These are phyloP conservation scores for Eublepharis macularius DNA, from an alignment of 2,113 vertebrate species.

Conservation along the genomic window DNA sequence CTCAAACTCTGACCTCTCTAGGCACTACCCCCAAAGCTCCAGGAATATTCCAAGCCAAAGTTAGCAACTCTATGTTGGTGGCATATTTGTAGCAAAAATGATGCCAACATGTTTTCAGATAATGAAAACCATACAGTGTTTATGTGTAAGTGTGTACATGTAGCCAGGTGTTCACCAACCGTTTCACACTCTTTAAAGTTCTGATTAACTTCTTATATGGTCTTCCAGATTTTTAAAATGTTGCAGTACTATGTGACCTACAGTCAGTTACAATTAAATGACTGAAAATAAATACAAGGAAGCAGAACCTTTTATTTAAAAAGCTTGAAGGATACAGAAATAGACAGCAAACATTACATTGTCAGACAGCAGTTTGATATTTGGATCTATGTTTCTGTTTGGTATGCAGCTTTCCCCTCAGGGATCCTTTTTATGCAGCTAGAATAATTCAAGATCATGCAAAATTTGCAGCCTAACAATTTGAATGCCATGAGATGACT, in stretches of 20 bases:
- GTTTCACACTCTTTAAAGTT: constrained; percentile 14
- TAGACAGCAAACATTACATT: background rate
- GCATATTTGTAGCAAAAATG: too few species aligned
- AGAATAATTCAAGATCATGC: constrained; percentile 3
- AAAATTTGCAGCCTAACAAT: background rate
- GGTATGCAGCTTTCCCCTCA: background rate
- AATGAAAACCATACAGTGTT: background rate
- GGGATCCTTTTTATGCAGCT: background rate
- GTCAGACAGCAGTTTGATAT: background rate
- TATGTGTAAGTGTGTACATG: background rate
- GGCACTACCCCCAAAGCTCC: too few species aligned
- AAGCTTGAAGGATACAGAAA: constrained; percentile 32
- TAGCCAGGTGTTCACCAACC: background rate
- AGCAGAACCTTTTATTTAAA: constrained; percentile 8
- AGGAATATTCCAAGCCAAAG: too few species aligned
- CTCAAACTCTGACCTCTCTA: too few species aligned
- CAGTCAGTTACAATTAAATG: background rate
- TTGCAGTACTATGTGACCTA: constrained; percentile 43
- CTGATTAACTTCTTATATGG: constrained; percentile 42
- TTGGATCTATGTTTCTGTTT: background rate
- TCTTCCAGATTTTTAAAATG: constrained; percentile 21
- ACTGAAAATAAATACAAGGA: constrained; percentile 24
- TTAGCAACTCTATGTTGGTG: too few species aligned
- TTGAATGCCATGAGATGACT: background rate
- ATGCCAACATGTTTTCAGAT: too few species aligned